Evolutionary conservation across 2,113 vertebrate species (phyloP).

Genomic region (Dryoscopus gambensis): DNA sequence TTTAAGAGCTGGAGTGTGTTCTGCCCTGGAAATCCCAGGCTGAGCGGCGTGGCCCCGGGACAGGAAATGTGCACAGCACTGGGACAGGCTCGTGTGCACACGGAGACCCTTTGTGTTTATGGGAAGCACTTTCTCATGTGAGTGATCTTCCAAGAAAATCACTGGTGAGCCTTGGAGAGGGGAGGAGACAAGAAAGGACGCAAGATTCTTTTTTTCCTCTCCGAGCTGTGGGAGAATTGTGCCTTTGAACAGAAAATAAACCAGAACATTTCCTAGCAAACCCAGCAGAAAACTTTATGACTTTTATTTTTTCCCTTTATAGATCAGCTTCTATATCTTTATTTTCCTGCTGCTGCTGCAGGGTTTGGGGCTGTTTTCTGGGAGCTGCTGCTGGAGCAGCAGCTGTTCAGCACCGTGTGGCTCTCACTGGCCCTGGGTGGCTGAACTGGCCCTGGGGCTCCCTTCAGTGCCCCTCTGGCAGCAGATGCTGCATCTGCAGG

Average conservation of each 20-base stretch:
- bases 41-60: background rate
- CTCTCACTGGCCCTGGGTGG: background rate
- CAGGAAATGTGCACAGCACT: background rate
- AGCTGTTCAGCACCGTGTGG: background rate
- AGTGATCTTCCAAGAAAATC: background rate
- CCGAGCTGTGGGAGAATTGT: background rate
- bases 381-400: background rate
- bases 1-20: background rate
- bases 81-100: background rate
- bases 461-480: background rate
- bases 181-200: background rate
- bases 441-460: background rate
- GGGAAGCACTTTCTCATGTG: background rate
- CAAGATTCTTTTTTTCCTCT: background rate
- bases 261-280: background rate
- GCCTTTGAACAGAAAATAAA: background rate
- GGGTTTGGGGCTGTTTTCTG: background rate
- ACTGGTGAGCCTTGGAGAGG: background rate
- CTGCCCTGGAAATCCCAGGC: background rate
- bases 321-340: fast-evolving
- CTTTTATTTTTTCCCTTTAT: background rate
- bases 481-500: background rate
- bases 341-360: background rate
- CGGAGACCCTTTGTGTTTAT: background rate
- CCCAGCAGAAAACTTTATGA: background rate